Conservation (phyloP, 2,797 vertebrate genomes). For the Masticophis lateralis region DNA sequence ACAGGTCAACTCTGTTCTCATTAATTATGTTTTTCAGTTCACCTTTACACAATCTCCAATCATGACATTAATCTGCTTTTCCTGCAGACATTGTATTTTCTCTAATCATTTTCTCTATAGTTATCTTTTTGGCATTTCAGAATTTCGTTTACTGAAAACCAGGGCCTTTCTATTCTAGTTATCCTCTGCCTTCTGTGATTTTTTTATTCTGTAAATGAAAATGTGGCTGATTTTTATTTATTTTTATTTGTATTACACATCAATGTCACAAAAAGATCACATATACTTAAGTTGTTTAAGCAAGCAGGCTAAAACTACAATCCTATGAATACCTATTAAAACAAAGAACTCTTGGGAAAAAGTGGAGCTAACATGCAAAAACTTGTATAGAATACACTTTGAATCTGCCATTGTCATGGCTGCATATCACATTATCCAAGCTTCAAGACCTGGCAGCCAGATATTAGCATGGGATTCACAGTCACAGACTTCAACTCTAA, state of each 20-base stretch:
- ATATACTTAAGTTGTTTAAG: neutral
- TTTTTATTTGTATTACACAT: constrained; percentile 8
- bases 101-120: neutral
- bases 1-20: neutral
- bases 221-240: constrained; percentile 41
- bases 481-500: neutral
- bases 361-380: neutral
- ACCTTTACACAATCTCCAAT: neutral
- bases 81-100: neutral
- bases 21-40: constrained; percentile 26
- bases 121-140: constrained; percentile 23
- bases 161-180: constrained; percentile 7
- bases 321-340: too few species aligned
- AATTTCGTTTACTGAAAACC: constrained; percentile 25
- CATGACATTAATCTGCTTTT: neutral
- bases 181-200: constrained; percentile 14
- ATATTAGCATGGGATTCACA: neutral
- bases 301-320: neutral
- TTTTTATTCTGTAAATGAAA: constrained; percentile 25
- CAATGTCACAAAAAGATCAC: constrained; percentile 33
- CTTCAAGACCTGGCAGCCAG: neutral
- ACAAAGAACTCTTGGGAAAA: neutral
- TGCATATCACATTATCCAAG: neutral
- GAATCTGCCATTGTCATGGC: neutral
- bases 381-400: neutral